These are phyloP conservation scores for Pterophyllum scalare DNA, from an alignment of 2,113 vertebrate genomes.

Conservation along the genomic window DNA sequence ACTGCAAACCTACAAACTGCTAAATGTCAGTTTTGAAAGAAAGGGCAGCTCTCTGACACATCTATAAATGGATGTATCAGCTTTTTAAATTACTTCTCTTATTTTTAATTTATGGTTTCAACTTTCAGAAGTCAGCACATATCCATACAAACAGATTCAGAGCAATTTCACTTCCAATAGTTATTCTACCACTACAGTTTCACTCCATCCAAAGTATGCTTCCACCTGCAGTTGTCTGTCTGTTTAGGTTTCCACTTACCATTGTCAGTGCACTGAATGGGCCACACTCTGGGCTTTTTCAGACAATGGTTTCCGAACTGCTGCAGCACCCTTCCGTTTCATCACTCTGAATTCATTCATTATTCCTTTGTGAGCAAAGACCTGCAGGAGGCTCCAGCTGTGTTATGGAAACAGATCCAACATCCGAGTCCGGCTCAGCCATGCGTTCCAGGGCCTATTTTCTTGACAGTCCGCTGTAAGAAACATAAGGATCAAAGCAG, in stretches of 20 bases:
- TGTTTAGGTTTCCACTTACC: too few relatives aligned
- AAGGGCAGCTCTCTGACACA: neutral
- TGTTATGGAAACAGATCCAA: too few relatives aligned
- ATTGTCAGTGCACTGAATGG: neutral
- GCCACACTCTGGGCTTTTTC: conserved; percentile 10
- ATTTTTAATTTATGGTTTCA: neutral
- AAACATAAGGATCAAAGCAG: too few relatives aligned
- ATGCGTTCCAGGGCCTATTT: too few relatives aligned
- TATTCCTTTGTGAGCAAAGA: conserved; percentile 51
- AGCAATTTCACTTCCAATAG: too few relatives aligned
- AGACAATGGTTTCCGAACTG: conserved; percentile 47
- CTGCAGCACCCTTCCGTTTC: conserved; percentile 41
- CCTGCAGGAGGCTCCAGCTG: conserved; percentile 28
- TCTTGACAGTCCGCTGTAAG: too few relatives aligned
- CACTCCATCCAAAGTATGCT: too few relatives aligned
- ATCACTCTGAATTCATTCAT: conserved; percentile 61
- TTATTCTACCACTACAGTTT: too few relatives aligned
- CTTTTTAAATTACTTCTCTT: neutral
- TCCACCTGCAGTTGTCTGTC: too few relatives aligned
- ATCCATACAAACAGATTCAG: neutral
- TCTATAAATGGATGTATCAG: neutral
- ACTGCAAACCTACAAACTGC: neutral
- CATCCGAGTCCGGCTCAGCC: too few relatives aligned
- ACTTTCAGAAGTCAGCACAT: neutral
- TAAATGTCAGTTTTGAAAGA: neutral